These are phyloP conservation scores for Folsomia manolachei DNA, from an alignment of 2,888 invertebrate genomes.

Conservation along the genomic window DNA sequence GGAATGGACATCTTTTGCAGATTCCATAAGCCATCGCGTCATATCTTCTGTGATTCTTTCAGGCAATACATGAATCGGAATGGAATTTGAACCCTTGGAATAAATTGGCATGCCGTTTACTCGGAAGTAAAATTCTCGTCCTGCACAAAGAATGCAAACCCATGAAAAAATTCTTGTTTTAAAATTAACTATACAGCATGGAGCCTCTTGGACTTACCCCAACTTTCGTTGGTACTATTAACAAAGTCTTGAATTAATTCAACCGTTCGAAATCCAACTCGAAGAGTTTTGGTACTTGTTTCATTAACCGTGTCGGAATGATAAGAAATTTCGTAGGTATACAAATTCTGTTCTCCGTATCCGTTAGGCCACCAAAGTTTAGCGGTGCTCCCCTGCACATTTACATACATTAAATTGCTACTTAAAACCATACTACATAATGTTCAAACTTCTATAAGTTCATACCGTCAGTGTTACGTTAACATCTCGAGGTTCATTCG, in stretches of 20 bases:
- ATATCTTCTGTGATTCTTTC: conserved; percentile 54
- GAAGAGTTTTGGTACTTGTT: conserved; percentile 58
- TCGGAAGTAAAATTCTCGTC: conserved; percentile 58
- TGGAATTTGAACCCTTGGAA: conserved; percentile 60
- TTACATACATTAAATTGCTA: no score
- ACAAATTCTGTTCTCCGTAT: conserved; percentile 72
- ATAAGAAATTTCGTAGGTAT: conserved; percentile 63
- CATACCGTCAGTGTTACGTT: no score
- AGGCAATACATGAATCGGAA: conserved; percentile 57
- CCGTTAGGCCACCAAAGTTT: conserved; percentile 94
- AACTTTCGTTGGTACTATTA: conserved; percentile 22
- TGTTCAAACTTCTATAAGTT: no score
- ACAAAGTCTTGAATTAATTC: conserved; percentile 74
- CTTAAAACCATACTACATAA: no score
- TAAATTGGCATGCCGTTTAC: conserved; percentile 59
- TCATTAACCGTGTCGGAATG: conserved; percentile 18
- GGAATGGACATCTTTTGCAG: conserved; percentile 57
- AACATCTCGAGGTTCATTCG: no score
- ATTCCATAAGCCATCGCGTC: conserved; percentile 54
- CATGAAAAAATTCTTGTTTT: conserved; percentile 1
- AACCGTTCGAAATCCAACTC: conserved; percentile 81
- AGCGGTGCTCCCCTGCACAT: conserved; percentile 54
- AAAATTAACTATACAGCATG: neutral
- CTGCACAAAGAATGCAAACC: conserved; percentile 31
- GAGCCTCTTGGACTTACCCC: no score